Evolutionary conservation across 2,113 vertebrate species (phyloP).

Genomic region (Myotis lucifugus): DNA sequence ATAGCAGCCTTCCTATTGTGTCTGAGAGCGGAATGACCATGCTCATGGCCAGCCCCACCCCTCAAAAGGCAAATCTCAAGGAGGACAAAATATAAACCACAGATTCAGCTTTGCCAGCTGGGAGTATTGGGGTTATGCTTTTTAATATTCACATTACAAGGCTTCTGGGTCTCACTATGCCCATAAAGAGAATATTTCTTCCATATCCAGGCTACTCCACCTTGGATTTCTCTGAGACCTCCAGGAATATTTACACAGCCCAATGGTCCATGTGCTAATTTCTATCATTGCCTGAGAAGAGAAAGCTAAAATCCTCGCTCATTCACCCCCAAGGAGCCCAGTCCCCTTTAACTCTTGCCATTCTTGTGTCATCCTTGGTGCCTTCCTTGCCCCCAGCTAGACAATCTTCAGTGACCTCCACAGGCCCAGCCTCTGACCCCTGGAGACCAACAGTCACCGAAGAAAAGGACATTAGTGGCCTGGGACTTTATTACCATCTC

Average conservation of each 20-base stretch:
- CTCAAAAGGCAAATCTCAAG: neutral
- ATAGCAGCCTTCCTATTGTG: neutral
- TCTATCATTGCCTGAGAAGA: neutral
- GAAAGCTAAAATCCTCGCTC: neutral
- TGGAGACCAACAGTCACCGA: neutral
- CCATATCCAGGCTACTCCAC: neutral
- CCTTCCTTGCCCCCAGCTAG: neutral
- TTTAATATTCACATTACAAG: neutral
- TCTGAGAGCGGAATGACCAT: neutral
- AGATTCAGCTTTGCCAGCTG: neutral
- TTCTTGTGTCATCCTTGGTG: neutral
- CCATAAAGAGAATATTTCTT: neutral
- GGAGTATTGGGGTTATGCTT: neutral
- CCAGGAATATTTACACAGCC: neutral
- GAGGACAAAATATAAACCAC: neutral
- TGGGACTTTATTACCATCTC: neutral
- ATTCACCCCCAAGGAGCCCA: neutral
- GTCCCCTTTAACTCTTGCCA: neutral
- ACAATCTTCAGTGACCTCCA: neutral
- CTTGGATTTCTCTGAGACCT: neutral
- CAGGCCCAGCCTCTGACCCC: neutral
- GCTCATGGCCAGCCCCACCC: fast-evolving
- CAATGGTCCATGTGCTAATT: neutral
- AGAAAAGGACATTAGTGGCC: neutral
- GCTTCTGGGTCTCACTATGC: neutral